Evolutionary conservation across 2,113 vertebrate species (phyloP).

Genomic region (Origma solitaria): DNA sequence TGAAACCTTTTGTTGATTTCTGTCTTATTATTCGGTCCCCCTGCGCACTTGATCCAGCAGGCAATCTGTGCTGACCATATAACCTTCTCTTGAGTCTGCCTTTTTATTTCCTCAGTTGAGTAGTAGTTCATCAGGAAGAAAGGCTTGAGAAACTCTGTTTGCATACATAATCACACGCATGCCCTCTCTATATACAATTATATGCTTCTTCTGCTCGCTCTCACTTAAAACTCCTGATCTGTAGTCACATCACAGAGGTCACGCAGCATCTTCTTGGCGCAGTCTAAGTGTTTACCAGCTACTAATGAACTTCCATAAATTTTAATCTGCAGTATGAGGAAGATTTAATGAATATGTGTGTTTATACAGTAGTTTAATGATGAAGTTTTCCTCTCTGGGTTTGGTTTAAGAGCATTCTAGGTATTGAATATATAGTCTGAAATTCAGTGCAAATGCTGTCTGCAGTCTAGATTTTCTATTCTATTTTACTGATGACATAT

Average conservation of each 20-base stretch:
- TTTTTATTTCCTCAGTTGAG: background rate
- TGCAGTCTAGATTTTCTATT: background rate
- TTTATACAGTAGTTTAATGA: background rate
- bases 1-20: background rate
- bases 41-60: background rate
- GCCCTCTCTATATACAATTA: too few species aligned
- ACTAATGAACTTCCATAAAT: background rate
- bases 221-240: background rate
- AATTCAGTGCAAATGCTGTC: background rate
- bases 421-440: background rate
- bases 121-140: background rate
- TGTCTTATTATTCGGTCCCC: background rate
- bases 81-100: background rate
- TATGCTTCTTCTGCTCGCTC: background rate
- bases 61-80: background rate
- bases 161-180: too few species aligned
- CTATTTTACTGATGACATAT: background rate
- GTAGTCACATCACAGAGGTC: background rate
- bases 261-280: background rate
- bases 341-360: background rate
- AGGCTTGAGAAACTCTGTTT: background rate
- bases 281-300: background rate
- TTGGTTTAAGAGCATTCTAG: background rate
- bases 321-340: background rate
- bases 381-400: background rate